Percentiles rank a stretch among this genome's conserved stretches.
Evolutionary conservation across 2,113 vertebrate genomes (phyloP).

Genomic region (Columbina picui): DNA sequence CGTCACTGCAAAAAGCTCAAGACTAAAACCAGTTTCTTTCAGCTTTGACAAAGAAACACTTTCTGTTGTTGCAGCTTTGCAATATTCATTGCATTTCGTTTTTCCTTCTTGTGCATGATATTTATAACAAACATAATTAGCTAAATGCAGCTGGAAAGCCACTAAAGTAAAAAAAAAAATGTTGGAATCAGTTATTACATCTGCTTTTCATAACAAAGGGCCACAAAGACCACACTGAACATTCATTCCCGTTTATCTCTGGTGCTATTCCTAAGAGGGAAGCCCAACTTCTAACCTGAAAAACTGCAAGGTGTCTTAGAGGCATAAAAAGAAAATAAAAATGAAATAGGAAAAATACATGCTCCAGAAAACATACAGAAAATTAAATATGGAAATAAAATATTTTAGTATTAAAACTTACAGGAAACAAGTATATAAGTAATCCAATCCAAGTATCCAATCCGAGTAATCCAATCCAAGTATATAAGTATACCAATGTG

Average conservation of each 20-base stretch:
- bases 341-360: neutral
- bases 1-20: neutral
- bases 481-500: neutral
- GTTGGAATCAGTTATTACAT: neutral
- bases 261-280: neutral
- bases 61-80: neutral
- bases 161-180: neutral
- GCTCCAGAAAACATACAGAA: neutral
- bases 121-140: neutral
- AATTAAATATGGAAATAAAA: neutral
- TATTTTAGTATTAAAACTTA: neutral
- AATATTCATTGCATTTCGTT: neutral
- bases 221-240: neutral
- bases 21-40: neutral
- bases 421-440: neutral
- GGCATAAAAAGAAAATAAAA: neutral
- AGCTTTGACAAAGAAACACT: neutral
- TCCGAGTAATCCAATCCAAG: no score
- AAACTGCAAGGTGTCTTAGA: neutral
- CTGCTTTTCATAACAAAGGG: slow-evolving; percentile 2
- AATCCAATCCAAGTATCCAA: no score
- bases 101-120: neutral
- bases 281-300: neutral
- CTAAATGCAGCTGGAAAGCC: neutral
- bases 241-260: neutral